Evolutionary conservation across 2,113 vertebrate species (phyloP).

Genomic region (Todiramphus saurophagus): DNA sequence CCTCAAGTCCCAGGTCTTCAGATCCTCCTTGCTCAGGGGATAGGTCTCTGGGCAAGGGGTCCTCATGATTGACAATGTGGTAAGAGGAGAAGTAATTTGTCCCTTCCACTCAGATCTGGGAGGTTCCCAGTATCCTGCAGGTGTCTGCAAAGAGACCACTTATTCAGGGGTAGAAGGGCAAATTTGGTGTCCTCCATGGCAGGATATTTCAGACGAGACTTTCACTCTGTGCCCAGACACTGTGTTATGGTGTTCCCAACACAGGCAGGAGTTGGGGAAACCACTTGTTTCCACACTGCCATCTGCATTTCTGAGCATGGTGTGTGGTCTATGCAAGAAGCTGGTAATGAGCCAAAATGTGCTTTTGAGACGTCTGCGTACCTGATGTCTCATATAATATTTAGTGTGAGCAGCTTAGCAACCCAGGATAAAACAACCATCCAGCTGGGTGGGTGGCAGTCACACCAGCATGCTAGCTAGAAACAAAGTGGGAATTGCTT

Average conservation of each 20-base stretch:
- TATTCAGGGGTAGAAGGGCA: not conserved
- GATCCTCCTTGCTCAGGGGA: not conserved
- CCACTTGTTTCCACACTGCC: not conserved
- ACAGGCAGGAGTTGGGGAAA: not conserved
- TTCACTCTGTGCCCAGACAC: fast-evolving
- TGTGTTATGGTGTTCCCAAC: not conserved
- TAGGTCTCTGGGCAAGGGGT: not conserved
- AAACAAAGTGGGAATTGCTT: slow-evolving; percentile 34
- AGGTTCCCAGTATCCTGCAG: not conserved
- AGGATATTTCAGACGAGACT: not conserved
- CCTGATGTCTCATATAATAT: slow-evolving; percentile 53
- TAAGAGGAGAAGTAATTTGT: not conserved
- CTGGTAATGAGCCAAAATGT: slow-evolving; percentile 8
- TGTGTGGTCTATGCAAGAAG: slow-evolving; percentile 21
- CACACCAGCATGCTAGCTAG: not conserved
- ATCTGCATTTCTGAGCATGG: not conserved
- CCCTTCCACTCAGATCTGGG: not conserved
- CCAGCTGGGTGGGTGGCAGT: slow-evolving; percentile 50
- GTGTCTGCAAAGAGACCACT: not conserved
- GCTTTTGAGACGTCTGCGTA: slow-evolving; percentile 29
- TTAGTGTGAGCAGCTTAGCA: slow-evolving; percentile 34
- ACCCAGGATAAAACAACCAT: slow-evolving; percentile 3
- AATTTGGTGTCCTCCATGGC: not conserved
- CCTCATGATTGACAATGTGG: not conserved
- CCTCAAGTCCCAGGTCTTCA: not conserved